Evolutionary conservation across 1,140 invertebrate genomes (phyloP), one percentile per base, ranked within the genome.

Genomic region (Drosophila tropicalis): DNA sequence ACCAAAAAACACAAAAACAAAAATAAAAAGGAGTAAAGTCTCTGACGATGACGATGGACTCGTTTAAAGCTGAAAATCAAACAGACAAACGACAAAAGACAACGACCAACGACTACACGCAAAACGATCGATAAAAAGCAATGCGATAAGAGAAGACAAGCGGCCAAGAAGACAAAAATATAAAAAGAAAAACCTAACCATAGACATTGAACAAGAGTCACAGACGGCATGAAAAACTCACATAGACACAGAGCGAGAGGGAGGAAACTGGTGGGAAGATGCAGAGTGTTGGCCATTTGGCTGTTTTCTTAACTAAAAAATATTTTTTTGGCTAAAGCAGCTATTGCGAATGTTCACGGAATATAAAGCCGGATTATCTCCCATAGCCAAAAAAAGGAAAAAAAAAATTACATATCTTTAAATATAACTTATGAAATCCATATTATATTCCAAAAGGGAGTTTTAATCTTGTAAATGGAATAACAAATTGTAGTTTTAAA

Each of bases 1-100:
- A 65, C 15, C 58, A 67, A 76, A 80, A 25, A 25, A 62, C 5
- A 40, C 32, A 65, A 61, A 19, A 15, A 65, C 40, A 63, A n/a
- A 63, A 34, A 36, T 40, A 39, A 76, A 76, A 82, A 79, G 62
- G 77, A 79, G 77, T 79, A 73, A 70, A 76, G 66, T 65, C 62
- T 44, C 22, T 32, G 72, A 51, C 36, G 62, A 81, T 77, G 75
- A 77, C 73, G 65, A 32, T 62, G 70, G 78, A 66, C 44, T 62
- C 67, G 78, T 69, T 85, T 85, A 78, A 85, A 85, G 81, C 82
- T 73, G 82, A 81, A 87, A 89, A 80, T 87, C 83, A 87, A 87
- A 87, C 72, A 78, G 58, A 69, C 68, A 72, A 81, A 76, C 65
- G 65, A 82, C 78, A 86, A 65, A 51, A 51, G 44, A 51, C 44